Evolutionary conservation across 2,888 invertebrate species (phyloP), one percentile per base, ranked within the genome.

Genomic region (Trachelus troglodyta): DNA sequence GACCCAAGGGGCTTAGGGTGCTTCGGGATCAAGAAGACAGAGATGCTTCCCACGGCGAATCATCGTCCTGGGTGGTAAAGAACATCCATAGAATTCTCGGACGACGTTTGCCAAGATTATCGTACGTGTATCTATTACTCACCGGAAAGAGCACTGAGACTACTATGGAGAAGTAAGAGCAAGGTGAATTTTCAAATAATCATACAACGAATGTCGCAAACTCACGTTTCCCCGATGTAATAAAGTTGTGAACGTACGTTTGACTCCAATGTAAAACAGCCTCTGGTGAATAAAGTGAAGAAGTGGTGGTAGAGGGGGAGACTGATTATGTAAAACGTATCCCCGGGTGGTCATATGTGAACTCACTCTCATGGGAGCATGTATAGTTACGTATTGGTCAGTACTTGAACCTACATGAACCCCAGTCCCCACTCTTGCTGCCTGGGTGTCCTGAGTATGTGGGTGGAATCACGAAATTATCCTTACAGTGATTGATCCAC

Each of bases 261-360:
- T 56, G 23, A 56, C 56, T 56, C 23, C 23, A 56, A 23, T 56
- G 56, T 56, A 56, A 56, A 56, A 56, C 56, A 56, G 56, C 56
- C 56, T 56, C 56, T 9, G 23, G 56, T 23, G 56, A 23, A 56
- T 56, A 56, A 23, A 23, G 23, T 2, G 56, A 23, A 9, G 23
- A 56, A 56, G 56, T 56, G 15, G 56, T 56, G 6, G 15, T 15
- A 6, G 30, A 12, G 69, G 75, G 75, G 71, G 77, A 77, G 79
- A 79, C 79, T 85, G 86, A 87, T 87, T 87, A 87, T 87, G 87
- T 85, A 87, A 87, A 87, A 82, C 82, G 81, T 80, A 84, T 82
- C 84, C 84, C 82, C 84, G 87, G 87, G 85, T 87, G 87, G 85
- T 82, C 84, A 82, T 79, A 71, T 75, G 40, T 75, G 80, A 78